Conservation (phyloP, 2,888 invertebrate species). For the Drosophila anomalata region DNA sequence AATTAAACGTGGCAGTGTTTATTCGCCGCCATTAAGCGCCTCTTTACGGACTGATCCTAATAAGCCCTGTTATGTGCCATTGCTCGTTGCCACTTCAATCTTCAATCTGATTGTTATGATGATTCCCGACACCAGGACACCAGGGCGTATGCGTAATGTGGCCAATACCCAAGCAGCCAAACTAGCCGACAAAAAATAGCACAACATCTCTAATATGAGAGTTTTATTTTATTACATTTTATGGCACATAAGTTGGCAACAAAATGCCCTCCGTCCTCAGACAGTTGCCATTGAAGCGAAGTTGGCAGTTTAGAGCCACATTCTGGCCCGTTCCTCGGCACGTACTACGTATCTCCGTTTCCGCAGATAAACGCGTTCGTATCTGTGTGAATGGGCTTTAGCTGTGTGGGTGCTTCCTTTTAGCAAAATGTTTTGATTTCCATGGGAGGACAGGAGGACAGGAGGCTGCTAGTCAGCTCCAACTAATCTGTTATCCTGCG, state of each 20-base stretch:
- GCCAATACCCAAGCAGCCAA: constrained; percentile 47
- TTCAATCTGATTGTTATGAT: constrained; percentile 40
- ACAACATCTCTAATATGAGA: constrained; percentile 75
- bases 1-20: constrained; percentile 9
- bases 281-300: constrained; percentile 46
- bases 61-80: constrained; percentile 35
- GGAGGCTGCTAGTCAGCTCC: constrained; percentile 56
- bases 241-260: constrained; percentile 75
- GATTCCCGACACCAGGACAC: constrained; percentile 33
- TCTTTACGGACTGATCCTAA: constrained; percentile 23
- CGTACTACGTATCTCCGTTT: constrained; percentile 74
- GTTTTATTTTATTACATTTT: constrained; percentile 79
- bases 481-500: constrained; percentile 75
- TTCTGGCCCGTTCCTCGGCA: constrained; percentile 51
- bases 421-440: constrained; percentile 78
- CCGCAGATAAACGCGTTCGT: constrained; percentile 73
- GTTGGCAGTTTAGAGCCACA: constrained; percentile 62
- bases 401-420: constrained; percentile 59
- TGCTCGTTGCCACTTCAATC: constrained; percentile 1
- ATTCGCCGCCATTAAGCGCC: not conserved
- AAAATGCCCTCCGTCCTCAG: constrained; percentile 50
- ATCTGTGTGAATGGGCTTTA: constrained; percentile 71
- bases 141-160: constrained; percentile 56
- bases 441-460: constrained; percentile 58
- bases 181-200: constrained; percentile 37